These are phyloP conservation scores for Australoheros facetus DNA, from an alignment of 2,797 vertebrate genomes.

Conservation along the genomic window DNA sequence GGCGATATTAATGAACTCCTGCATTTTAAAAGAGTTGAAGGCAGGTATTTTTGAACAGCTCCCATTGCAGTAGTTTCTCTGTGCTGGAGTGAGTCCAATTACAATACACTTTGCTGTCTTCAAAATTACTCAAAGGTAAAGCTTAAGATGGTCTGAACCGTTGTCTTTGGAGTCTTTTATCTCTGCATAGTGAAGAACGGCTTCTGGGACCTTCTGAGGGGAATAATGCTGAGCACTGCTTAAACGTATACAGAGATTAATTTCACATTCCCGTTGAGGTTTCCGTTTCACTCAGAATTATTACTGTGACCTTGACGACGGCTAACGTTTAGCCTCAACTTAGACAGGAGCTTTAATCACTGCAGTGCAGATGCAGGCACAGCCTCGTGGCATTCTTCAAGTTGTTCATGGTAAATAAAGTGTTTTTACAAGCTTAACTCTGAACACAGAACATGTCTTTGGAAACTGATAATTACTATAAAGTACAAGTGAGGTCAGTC, in stretches of 20 bases:
- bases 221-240: slow-evolving; percentile 67
- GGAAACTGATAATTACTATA: slow-evolving; percentile 27
- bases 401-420: slow-evolving; percentile 37
- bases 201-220: slow-evolving; percentile 61
- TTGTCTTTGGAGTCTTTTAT: slow-evolving; percentile 71
- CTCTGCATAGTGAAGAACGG: slow-evolving; percentile 38
- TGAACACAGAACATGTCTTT: slow-evolving; percentile 27
- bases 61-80: slow-evolving; percentile 22
- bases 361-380: slow-evolving; percentile 50
- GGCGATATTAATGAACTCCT: slow-evolving; percentile 38
- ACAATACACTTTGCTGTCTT: slow-evolving; percentile 49
- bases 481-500: slow-evolving; percentile 16
- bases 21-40: slow-evolving; percentile 33
- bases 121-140: slow-evolving; percentile 51
- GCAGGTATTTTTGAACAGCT: slow-evolving; percentile 32
- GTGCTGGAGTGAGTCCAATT: slow-evolving; percentile 37
- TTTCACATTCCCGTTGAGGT: slow-evolving; percentile 70
- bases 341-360: slow-evolving; percentile 65
- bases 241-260: slow-evolving; percentile 70
- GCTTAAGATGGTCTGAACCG: slow-evolving; percentile 41
- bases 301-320: slow-evolving; percentile 72
- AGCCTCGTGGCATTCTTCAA: slow-evolving; percentile 45
- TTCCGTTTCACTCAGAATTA: slow-evolving; percentile 65
- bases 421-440: slow-evolving; percentile 49
- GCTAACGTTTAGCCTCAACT: slow-evolving; percentile 60